Base-by-base conservation (phyloP, 92 coral and sea anemone genomes). In the Bergia sp. region DNA sequence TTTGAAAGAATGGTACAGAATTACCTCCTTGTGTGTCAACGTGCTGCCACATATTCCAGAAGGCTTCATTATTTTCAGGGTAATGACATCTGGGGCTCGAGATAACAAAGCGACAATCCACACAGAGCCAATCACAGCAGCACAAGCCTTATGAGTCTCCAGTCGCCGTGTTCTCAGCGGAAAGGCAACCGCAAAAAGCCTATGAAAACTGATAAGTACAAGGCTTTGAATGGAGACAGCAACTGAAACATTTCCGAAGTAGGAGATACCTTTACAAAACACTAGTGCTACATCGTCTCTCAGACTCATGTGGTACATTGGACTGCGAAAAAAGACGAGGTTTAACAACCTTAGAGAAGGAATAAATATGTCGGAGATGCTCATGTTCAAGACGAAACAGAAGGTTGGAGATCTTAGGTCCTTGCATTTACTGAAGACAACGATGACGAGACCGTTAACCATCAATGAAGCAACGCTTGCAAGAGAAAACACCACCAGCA, bases 191-290 rank as follows among this genome's bases (percentile, higher is more conserved):
- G 65, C 87, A 44, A 44, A 12, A 37, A 84, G 71, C 44, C 87
- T 84, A 18, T 71, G 79, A 42, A 84, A 2, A 84, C 64, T 71
- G 5, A 84, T 84, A 20, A 69, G 78, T 37, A 84, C 66, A 64
- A 84, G 78, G 64, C 64, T 67, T 47, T 84, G 78, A 53, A 84
- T 84, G 0, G 87, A 84, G 5, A 84, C 79, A 6, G 87, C 87
- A 11, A 84, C 65, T 13, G 87, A 84, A 5, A 84, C 67, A 23
- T 50, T 36, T 44, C 55, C 77, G 36, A 84, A 69, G 79, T 71
- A 84, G 5, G 79, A 39, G 18, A 69, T 67, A 3, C 67, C 13
- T 69, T 69, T 84, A 76, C 87, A 84, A 6, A 84, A 38, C 64
- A 16, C 44, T 21, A 13, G 21, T 8, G 87, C 79, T 45, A 3